Percentiles rank a stretch among this genome's conserved stretches.
phyloP scores from a whole-genome alignment of 2,113 vertebrate genomes.

The Tenrec ecaudatus region DNA sequence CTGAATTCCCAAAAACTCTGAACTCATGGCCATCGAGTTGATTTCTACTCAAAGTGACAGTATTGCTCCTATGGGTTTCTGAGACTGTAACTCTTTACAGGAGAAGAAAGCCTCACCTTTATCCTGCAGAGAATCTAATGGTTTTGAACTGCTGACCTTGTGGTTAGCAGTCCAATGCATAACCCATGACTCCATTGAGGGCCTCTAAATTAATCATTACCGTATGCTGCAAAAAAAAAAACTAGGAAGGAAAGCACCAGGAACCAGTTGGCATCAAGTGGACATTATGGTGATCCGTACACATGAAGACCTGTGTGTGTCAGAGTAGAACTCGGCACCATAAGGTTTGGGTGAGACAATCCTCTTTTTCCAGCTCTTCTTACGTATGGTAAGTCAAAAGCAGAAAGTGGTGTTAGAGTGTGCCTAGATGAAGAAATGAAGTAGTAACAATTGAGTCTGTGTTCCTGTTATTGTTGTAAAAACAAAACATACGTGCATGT shows the following conservation, averaged over 20 bases:
- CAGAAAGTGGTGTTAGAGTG: background rate
- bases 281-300: background rate
- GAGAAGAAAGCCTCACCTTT: too few species aligned
- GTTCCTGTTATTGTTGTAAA: background rate
- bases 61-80: too few species aligned
- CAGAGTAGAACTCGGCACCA: background rate
- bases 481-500: background rate
- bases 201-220: background rate
- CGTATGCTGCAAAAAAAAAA: background rate
- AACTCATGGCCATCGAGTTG: too few species aligned
- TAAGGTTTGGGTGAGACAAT: background rate
- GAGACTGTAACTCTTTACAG: too few species aligned
- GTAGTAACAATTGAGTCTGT: background rate
- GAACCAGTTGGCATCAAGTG: background rate
- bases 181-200: too few species aligned
- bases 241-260: background rate
- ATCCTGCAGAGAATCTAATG: too few species aligned
- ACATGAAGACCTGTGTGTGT: background rate
- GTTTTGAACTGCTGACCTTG: too few species aligned
- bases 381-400: background rate
- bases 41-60: too few species aligned
- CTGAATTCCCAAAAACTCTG: too few species aligned
- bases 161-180: too few species aligned
- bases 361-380: background rate
- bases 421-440: background rate